These are phyloP conservation scores for Merodon equestris DNA, from an alignment of 2,888 invertebrate genomes.

Conservation along the genomic window DNA sequence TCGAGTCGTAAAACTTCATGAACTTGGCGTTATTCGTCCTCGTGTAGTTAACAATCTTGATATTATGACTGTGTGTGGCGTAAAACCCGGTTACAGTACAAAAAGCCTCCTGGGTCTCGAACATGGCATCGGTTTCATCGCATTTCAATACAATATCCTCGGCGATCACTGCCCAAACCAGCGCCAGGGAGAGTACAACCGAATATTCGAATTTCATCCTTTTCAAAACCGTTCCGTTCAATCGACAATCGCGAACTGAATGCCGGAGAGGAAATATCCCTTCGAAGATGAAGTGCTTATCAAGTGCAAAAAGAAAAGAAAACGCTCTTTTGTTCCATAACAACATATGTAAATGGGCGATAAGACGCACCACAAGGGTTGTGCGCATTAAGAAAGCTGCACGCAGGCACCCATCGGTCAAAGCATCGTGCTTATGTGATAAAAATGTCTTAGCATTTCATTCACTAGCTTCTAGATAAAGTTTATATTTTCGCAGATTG, in stretches of 20 bases:
- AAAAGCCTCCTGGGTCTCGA: conserved; percentile 73
- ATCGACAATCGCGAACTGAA: conserved; percentile 39
- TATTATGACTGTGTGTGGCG: conserved; percentile 77
- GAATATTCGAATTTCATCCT: background rate
- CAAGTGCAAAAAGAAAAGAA: conserved; percentile 27
- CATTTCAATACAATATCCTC: conserved; percentile 76
- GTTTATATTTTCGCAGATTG: background rate
- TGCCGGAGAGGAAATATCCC: conserved; percentile 15
- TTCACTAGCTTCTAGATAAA: conserved; percentile 19
- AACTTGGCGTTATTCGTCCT: conserved; percentile 75
- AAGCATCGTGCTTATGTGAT: conserved; percentile 22
- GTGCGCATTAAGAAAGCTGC: conserved; percentile 11
- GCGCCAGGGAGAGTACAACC: conserved; percentile 6
- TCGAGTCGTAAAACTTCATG: conserved; percentile 78
- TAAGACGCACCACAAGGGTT: conserved; percentile 15
- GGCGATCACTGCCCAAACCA: conserved; percentile 47
- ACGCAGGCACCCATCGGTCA: conserved; percentile 2
- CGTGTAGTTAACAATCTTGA: conserved; percentile 74
- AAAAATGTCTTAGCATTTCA: conserved; percentile 9
- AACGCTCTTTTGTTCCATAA: conserved; percentile 30
- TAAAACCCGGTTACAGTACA: conserved; percentile 77
- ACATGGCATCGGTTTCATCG: conserved; percentile 77
- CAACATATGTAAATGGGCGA: conserved; percentile 8
- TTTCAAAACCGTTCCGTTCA: conserved; percentile 28
- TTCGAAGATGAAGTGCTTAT: background rate